Base-by-base conservation (phyloP, 2,888 invertebrate species). In the Mantis religiosa region DNA sequence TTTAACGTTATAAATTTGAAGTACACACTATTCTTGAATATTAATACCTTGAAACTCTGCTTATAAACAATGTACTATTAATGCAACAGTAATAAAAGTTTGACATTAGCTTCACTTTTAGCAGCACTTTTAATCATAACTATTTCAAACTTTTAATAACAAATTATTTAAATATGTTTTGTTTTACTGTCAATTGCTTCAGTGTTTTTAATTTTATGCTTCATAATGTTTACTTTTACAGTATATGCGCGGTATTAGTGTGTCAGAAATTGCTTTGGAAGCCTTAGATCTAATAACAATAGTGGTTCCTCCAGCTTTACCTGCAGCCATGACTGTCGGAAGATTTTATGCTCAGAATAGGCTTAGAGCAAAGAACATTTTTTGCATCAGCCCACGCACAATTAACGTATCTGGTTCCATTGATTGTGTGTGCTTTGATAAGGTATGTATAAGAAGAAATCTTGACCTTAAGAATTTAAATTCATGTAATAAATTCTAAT, bases 281-380 rank as follows among this genome's bases (percentile, higher is more conserved):
- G 97, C 98, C 0, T 94, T 99, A 90, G 99, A 99, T 94, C 95
- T 99, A 88, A 97, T 99, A 90, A 99, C 99, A 0, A 98, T 99
- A 89, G 98, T 98, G 84, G 98, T 99, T 0, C 99, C 99, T 0
- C 99, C 99, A 0, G 98, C 99, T 0, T 93, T 99, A 84, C 99
- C 98, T 1, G 98, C 98, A 83, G 99, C 99, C 89, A 98, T 99
- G 98, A 98, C 98, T 0, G 98, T 98, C 2, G 99, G 99, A 0
- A 96, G 97, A 3, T 95, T 98, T 91, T 98, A 98, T 93, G 99
- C 99, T 0, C 98, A 98, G 92, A 95, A 95, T 83, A 83, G 89
- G 20, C 89, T 86, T 30, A 83, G 83, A 4, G 54, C 95, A 82
- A 96, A 96, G 85, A 94, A 96, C 86, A 97, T 99, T 89, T 97